Percentiles rank a stretch among this genome's conserved stretches.
Evolutionary conservation across 1,140 invertebrate species (phyloP).

Genomic region (Ceratitis capitata): DNA sequence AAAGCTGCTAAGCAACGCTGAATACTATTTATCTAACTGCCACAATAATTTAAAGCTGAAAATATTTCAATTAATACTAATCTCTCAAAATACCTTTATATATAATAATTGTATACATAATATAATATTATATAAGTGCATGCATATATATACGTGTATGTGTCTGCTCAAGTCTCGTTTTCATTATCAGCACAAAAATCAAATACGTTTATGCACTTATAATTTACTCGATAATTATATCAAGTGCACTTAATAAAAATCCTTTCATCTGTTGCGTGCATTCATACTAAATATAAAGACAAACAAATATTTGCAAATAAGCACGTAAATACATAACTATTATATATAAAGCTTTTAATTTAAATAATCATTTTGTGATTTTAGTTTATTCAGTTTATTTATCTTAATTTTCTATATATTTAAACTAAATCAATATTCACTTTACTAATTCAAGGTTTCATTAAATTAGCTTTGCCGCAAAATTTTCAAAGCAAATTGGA

Average conservation of each 20-base stretch:
- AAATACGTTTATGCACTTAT: neutral
- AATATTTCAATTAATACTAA: conserved; percentile 14
- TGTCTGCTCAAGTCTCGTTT: neutral
- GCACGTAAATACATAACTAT: neutral
- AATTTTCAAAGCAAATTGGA: no score
- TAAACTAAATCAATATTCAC: conserved; percentile 31
- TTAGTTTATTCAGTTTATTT: neutral
- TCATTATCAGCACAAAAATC: neutral
- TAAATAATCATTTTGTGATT: neutral
- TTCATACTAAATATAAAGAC: no score
- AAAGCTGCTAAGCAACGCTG: neutral
- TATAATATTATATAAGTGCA: neutral
- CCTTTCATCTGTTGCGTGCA: no score
- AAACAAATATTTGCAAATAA: no score
- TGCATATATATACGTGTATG: no score
- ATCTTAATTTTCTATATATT: neutral
- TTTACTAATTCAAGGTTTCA: conserved; percentile 25
- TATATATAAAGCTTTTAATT: neutral
- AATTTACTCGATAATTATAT: neutral
- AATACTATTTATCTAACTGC: neutral
- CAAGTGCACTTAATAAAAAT: neutral
- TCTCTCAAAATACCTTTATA: neutral
- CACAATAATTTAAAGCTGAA: neutral
- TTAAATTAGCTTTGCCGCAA: neutral
- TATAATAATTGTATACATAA: neutral